Evolutionary conservation across 2,888 invertebrate genomes (phyloP), one percentile per base, ranked within the genome.

Genomic region (Aphodius sticticus): DNA sequence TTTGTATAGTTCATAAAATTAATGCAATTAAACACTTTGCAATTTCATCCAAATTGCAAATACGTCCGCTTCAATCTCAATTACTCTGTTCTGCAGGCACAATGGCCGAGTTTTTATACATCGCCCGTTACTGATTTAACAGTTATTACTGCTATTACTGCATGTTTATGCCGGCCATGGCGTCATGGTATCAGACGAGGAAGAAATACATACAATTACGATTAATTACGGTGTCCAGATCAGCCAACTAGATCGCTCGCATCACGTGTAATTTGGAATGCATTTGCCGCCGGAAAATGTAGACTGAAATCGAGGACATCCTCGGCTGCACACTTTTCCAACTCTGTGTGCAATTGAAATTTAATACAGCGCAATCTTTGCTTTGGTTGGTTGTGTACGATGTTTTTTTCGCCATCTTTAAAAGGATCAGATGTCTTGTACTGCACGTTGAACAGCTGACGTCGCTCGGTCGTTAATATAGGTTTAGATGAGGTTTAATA

Each of bases 381-480:
- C 53, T 53, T 53, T 53, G 53, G 53, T 53, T 53, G 9, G 53
- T 53, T 53, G 53, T 53, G 12, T 53, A 12, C 53, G 53, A 53
- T 53, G 53, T 53, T 53, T 53, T 53, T 53, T 53, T 53, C 53
- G 53, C 53, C 53, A 53, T 53, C 53, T 53, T 53, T 53, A 53
- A 53, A 53, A 53, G 53, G 53, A 53, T 53, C 53, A 12, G 53
- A 53, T 53, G 53, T 9, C 53, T 53, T 12, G 3, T 12, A 12
- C 26, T 53, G 53, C 53, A 53, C 53, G 53, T 12, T 53, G 9
- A 53, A 53, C 53, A 53, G 53, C 53, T 53, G 53, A 53, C 53
- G 53, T 12, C 53, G 53, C 53, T 53, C 7, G 53, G 53, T 9
- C 53, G 53, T 12, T 7, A 53, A 5, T 12, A 53, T 53, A 0